A percentile compares a stretch with the other conserved stretches of the same genome.
phyloP scores from a whole-genome alignment of 2,797 vertebrate species.

The Sciurus carolinensis region DNA sequence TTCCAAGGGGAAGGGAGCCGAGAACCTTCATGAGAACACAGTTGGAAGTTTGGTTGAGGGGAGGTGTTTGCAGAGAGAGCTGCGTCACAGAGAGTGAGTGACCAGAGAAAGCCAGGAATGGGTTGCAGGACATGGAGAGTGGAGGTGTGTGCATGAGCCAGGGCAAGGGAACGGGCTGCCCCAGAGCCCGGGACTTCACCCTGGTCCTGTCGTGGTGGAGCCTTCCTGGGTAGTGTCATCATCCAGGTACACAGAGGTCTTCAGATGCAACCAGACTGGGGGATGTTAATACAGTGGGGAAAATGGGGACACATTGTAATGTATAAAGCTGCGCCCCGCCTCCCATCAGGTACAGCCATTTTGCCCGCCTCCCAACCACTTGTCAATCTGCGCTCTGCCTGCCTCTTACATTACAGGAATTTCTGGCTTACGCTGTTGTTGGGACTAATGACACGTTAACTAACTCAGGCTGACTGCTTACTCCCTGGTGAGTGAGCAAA shows the following conservation, averaged over 20 bases:
- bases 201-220: background rate
- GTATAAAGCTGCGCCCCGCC: too few relatives aligned
- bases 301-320: background rate
- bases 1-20: rapidly evolving
- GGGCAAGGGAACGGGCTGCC: background rate
- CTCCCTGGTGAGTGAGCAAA: too few relatives aligned
- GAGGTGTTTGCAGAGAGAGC: background rate
- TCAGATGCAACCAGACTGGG: background rate
- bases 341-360: too few relatives aligned
- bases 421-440: too few relatives aligned
- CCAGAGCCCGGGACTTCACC: background rate
- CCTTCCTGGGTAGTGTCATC: background rate
- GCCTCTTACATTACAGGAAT: too few relatives aligned
- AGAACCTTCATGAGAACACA: background rate
- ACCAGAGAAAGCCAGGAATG: too few relatives aligned
- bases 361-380: too few relatives aligned
- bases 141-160: rapidly evolving
- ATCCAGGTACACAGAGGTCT: rapidly evolving
- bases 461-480: too few relatives aligned
- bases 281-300: rapidly evolving
- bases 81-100: background rate
- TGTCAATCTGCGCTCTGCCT: too few relatives aligned
- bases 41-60: background rate
- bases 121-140: rapidly evolving
- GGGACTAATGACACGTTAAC: too few relatives aligned